Evolutionary conservation across 2,888 invertebrate genomes (phyloP).

Genomic region (Magallana nippona): DNA sequence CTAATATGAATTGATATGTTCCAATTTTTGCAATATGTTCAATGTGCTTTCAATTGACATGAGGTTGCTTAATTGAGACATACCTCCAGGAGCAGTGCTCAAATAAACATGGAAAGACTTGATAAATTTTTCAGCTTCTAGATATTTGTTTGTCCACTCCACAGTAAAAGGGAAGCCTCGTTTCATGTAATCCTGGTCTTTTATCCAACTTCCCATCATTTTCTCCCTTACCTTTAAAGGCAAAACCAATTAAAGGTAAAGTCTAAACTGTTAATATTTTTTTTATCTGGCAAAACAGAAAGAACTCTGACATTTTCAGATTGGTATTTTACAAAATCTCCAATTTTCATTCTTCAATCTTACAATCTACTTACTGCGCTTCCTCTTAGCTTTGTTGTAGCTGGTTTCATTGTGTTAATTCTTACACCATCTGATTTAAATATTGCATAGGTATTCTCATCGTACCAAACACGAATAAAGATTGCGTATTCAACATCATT

Average conservation of each 20-base stretch:
- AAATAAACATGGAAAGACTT: constrained; percentile 49
- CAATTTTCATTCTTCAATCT: too few relatives aligned
- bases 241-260: too few relatives aligned
- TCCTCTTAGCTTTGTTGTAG: constrained; percentile 49
- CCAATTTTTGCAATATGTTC: too few relatives aligned
- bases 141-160: constrained; percentile 47
- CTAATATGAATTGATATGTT: too few relatives aligned
- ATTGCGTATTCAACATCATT: constrained; percentile 48
- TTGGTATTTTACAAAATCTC: too few relatives aligned
- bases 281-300: too few relatives aligned
- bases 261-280: too few relatives aligned
- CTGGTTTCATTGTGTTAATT: constrained; percentile 52
- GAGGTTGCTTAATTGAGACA: too few relatives aligned
- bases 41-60: too few relatives aligned
- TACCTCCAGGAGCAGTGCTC: constrained; percentile 53
- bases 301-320: too few relatives aligned
- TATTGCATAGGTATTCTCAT: constrained; percentile 48
- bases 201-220: constrained; percentile 26
- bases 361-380: constrained; percentile 42
- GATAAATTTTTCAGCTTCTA: constrained; percentile 36
- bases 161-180: constrained; percentile 42
- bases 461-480: constrained; percentile 59
- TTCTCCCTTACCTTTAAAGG: constrained; percentile 27
- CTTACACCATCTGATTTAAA: constrained; percentile 58
- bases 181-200: constrained; percentile 46